phyloP scores from a whole-genome alignment of 2,113 vertebrate species.

The Prochilodus magdalenae region DNA sequence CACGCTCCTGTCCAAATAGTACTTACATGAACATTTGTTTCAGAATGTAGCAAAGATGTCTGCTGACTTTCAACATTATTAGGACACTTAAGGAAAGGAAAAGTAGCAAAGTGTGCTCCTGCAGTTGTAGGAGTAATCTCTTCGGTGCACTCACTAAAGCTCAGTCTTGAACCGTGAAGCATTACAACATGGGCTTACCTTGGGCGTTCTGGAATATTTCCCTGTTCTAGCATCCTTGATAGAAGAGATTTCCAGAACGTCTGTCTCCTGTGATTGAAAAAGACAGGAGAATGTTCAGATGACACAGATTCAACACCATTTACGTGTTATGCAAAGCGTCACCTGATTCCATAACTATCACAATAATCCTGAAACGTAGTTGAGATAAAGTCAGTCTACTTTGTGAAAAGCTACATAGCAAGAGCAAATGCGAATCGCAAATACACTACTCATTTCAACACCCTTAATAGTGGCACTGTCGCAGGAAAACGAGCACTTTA shows the following conservation, averaged over 20 bases:
- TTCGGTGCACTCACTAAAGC: neutral
- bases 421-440: neutral
- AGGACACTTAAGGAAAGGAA: neutral
- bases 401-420: neutral
- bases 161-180: constrained; percentile 3
- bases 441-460: neutral
- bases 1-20: constrained; percentile 28
- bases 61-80: constrained; percentile 31
- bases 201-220: constrained; percentile 84
- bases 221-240: constrained; percentile 88
- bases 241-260: constrained; percentile 84
- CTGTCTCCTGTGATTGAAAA: constrained; percentile 79
- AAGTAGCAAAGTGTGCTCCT: constrained; percentile 8
- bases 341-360: neutral
- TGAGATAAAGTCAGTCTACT: neutral
- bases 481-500: too few species aligned
- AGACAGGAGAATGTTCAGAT: neutral
- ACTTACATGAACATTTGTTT: constrained; percentile 30
- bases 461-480: neutral
- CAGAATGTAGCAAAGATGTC: constrained; percentile 12
- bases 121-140: neutral
- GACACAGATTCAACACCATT: neutral
- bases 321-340: neutral
- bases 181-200: constrained; percentile 74
- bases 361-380: neutral